Evolutionary conservation across 23 tunicate genomes (phyloP), one percentile per base, ranked within the genome.

Genomic region (Halocynthia roretzi): DNA sequence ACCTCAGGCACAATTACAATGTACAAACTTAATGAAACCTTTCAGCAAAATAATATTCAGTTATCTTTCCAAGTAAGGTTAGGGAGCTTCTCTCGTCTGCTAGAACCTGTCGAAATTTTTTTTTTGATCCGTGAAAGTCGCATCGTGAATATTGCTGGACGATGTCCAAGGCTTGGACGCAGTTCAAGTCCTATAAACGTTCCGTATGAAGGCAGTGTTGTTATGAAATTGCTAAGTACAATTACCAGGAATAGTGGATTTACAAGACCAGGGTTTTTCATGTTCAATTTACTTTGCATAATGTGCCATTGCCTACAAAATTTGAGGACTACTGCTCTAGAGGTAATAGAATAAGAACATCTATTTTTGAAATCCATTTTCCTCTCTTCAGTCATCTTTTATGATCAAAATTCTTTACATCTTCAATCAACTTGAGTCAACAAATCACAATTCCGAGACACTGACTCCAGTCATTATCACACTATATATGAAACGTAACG

Each of bases 31-130:
- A 31, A 22, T 7, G 8, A 0, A 62, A 91, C 97, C 97, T 85
- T 77, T 91, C 97, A 44, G 72, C 82, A 61, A 91, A 91, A 68
- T 85, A 91, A 77, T 76, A 77, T 31, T 85, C 77, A n/a, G 90
- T 51, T 21, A 91, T 22, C 48, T 85, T 77, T 55, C 90, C 77
- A 8, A 85, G 75, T 15, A 91, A 66, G 6, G 62, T 17, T 20
- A 64, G 31, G 51, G 75, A 62, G n/a, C 51, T 70, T 65, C 82
- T 75, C 44, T 84, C 89, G 6, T 89, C 96, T 22, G 70, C 75
- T 8, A 91, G 62, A 55, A 81, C 53, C 50, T 91, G 79, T 18
- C 76, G 56, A 51, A 91, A 72, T 58, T 81, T 85, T 63, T 70
- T 68, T 66, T 76, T 81, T 5, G 90, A 91, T 18, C 97, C 90